These are phyloP conservation scores for Lophotriccus pileatus DNA, from an alignment of 2,797 vertebrate species.

Conservation along the genomic window DNA sequence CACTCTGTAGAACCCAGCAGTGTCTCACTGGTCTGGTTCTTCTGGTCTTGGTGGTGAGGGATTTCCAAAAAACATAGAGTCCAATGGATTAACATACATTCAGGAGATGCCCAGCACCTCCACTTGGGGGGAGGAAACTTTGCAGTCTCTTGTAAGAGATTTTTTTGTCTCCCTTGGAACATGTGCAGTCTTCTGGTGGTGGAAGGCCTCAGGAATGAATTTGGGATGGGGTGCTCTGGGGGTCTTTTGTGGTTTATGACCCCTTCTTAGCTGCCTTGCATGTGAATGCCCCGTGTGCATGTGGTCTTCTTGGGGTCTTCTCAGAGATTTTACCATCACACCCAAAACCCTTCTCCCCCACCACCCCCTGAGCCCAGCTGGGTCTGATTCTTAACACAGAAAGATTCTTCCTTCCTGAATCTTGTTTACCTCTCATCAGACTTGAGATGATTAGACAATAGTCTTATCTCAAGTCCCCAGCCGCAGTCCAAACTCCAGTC, in stretches of 20 bases:
- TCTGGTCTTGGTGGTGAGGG: not conserved
- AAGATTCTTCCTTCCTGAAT: too few relatives aligned
- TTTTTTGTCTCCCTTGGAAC: not conserved
- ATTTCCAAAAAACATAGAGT: too few relatives aligned
- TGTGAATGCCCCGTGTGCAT: not conserved
- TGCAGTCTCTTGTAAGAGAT: not conserved
- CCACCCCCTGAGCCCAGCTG: too few relatives aligned
- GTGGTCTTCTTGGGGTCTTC: not conserved
- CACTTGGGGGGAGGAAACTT: not conserved
- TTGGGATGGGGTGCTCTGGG: not conserved
- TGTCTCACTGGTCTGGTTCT: not conserved
- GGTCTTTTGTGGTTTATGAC: not conserved
- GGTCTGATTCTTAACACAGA: too few relatives aligned
- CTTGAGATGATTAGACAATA: too few relatives aligned
- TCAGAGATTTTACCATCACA: not conserved
- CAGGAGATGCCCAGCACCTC: not conserved
- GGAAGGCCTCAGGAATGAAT: not conserved
- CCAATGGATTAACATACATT: not conserved
- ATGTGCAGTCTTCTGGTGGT: not conserved
- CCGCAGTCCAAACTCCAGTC: too few relatives aligned
- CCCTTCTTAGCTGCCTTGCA: not conserved
- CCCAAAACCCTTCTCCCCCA: too few relatives aligned
- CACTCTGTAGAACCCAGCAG: not conserved
- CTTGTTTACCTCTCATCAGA: too few relatives aligned
- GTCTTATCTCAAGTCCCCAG: too few relatives aligned